Conservation (phyloP, 2,113 vertebrate species). For the Equus przewalskii region DNA sequence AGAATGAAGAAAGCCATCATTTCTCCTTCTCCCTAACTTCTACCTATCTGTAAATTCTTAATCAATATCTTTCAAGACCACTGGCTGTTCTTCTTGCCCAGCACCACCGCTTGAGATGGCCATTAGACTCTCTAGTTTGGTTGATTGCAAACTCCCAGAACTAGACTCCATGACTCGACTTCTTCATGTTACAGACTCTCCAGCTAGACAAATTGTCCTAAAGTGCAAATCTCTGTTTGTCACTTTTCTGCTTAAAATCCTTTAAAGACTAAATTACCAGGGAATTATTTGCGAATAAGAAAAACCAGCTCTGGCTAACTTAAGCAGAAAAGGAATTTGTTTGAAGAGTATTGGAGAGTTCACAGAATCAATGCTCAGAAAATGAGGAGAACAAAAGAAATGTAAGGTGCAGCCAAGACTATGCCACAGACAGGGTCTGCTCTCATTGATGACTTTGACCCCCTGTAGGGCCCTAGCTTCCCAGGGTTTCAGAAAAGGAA, state of each 20-base stretch:
- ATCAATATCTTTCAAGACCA: neutral
- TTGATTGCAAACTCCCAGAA: neutral
- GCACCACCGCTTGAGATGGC: neutral
- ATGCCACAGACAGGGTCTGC: neutral
- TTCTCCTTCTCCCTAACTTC: neutral
- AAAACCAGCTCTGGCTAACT: neutral
- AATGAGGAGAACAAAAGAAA: neutral
- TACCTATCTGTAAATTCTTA: neutral
- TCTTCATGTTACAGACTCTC: neutral
- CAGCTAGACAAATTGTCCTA: neutral
- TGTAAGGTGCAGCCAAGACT: neutral
- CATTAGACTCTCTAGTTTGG: neutral
- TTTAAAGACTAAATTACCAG: neutral
- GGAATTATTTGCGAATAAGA: neutral
- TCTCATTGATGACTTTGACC: neutral
- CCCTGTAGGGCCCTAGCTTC: neutral
- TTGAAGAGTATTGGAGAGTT: neutral
- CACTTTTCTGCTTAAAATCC: conserved; percentile 50
- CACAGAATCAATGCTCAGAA: neutral
- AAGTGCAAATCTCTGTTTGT: neutral
- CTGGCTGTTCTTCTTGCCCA: neutral
- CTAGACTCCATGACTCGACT: neutral
- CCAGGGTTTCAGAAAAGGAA: neutral
- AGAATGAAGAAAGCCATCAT: neutral
- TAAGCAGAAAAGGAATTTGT: neutral